A percentile compares a stretch with the other conserved stretches of the same genome.
Evolutionary conservation across 2,113 vertebrate species (phyloP).

Genomic region (Neolamprologus brichardi): DNA sequence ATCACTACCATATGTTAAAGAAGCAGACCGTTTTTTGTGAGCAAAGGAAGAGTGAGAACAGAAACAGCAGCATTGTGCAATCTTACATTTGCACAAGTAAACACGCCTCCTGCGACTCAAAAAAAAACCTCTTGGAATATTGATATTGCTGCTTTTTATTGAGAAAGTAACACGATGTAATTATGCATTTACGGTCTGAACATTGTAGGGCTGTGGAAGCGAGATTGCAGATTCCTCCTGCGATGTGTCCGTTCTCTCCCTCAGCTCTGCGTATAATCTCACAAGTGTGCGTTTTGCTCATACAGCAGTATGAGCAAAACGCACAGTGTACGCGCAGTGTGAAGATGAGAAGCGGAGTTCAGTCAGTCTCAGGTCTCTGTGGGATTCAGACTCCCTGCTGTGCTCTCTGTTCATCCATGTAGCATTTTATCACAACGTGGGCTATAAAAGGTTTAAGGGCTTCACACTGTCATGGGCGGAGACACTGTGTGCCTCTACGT

Average conservation of each 20-base stretch:
- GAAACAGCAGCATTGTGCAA: neutral
- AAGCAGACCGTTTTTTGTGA: neutral
- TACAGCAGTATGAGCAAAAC: neutral
- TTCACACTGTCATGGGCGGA: neutral
- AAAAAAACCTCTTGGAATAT: neutral
- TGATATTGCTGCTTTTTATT: constrained; percentile 33
- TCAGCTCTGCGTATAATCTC: neutral
- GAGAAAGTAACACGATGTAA: constrained; percentile 7
- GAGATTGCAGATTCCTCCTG: neutral
- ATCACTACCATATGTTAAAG: neutral
- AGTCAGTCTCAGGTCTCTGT: neutral
- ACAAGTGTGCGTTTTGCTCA: neutral
- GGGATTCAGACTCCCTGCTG: neutral
- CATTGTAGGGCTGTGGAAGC: neutral
- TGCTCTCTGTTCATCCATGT: neutral
- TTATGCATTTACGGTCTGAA: neutral
- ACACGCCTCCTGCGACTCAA: neutral
- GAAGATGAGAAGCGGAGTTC: neutral
- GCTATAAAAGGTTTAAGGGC: neutral
- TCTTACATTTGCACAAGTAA: neutral
- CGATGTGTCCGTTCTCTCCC: neutral
- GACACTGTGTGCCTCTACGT: neutral
- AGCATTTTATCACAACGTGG: neutral
- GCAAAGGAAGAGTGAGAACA: neutral
- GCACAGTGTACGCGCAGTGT: neutral